Base-by-base conservation (phyloP, 1,140 invertebrate species). In the Drosophila saltans region DNA sequence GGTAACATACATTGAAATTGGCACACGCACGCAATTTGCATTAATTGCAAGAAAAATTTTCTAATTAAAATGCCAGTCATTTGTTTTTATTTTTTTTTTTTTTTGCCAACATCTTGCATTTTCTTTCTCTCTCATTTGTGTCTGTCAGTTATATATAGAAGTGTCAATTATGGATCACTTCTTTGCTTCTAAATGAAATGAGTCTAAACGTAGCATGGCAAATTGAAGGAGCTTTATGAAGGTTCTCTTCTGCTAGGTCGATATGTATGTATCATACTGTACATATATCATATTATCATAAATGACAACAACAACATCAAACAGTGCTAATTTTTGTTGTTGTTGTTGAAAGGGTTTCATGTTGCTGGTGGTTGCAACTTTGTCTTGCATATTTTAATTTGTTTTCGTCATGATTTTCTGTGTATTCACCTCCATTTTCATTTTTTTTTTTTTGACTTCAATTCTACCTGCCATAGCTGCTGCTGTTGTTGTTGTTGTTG, bases 41-140 rank as follows among this genome's bases (percentile, higher is more conserved):
- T 90, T 91, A 90, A 90, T 90, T 90, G 86, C 86, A 90, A 81
- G 88, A 78, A 86, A 88, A 90, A 90, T 88, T 90, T 90, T 90
- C 82, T 88, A 90, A 90, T 90, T 90, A 90, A 90, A 90, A 90
- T 90, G 86, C 86, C 88, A 83, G 81, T 83, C 82, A 88, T 81
- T 71, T 73, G 66, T 56, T 56, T 67, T 56, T 69, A 26, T 21
- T 52, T 48, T n/a, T 39, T 41, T 24, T 28, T 68, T 52, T 41
- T 24, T 7, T 6, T 6, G 11, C 43, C 6, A 36, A 36, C 33
- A 36, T 16, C 16, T 16, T 16, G 16, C 16, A 16, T 16, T 16
- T 16, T 16, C 16, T 16, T 16, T 16, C 16, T 16, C 16, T 16
- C 16, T 16, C 16, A 16, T 16, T 16, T 16, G 16, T 16, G 16